Conservation (phyloP, 2,888 invertebrate species). For the Octonoba sinensis region DNA sequence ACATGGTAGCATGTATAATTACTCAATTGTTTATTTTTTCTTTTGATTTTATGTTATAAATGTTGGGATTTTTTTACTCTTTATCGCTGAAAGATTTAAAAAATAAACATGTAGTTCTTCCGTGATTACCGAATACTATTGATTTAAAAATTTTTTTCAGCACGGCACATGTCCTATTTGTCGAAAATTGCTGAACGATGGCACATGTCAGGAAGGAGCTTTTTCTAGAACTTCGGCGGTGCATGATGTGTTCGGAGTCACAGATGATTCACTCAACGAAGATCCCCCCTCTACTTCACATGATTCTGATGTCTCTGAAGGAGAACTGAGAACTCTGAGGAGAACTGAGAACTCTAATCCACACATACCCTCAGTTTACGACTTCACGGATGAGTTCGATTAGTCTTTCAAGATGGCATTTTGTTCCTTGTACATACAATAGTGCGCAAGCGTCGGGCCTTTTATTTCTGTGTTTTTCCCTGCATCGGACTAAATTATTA, state of each 20-base stretch:
- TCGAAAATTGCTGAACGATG: constrained; percentile 79
- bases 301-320: background rate
- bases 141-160: constrained; percentile 68
- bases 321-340: constrained; percentile 4
- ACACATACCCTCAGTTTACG: constrained; percentile 40
- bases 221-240: constrained; percentile 17
- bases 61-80: no score
- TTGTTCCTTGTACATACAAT: constrained; percentile 53
- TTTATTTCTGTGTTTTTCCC: no score
- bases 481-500: no score
- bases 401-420: constrained; percentile 16
- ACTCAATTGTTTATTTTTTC: no score
- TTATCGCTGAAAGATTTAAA: no score
- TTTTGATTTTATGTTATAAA: no score
- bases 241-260: constrained; percentile 10
- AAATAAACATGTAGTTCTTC: no score
- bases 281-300: background rate
- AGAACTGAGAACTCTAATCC: constrained; percentile 26
- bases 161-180: constrained; percentile 97
- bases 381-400: constrained; percentile 54
- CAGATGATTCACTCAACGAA: constrained; percentile 3
- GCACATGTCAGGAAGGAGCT: constrained; percentile 38
- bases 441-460: no score
- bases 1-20: no score
- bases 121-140: no score